These are phyloP conservation scores for Myotis brandtii DNA, from an alignment of 2,113 vertebrate species.

Conservation along the genomic window DNA sequence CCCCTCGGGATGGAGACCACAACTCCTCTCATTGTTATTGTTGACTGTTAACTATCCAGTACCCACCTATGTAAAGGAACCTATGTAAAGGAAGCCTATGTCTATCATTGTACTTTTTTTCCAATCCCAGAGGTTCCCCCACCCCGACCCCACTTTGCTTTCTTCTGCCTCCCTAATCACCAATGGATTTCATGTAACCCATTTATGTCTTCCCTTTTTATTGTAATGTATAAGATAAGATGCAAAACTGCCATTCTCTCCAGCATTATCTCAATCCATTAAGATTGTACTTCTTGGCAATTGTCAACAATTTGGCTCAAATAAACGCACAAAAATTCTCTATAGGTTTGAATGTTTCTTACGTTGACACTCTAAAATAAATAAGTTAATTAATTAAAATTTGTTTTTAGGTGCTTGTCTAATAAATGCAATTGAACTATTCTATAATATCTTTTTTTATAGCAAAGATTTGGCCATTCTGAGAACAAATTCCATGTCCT, in stretches of 20 bases:
- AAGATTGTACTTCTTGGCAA: neutral
- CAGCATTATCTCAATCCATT: neutral
- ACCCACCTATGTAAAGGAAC: neutral
- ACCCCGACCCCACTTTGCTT: neutral
- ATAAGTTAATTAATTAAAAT: constrained; percentile 40
- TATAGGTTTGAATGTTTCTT: neutral
- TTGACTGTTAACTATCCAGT: neutral
- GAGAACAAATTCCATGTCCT: neutral
- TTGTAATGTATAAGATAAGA: neutral
- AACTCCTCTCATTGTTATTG: neutral
- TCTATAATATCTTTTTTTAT: neutral
- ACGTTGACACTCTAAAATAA: neutral
- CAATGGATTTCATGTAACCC: neutral
- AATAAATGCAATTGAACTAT: neutral
- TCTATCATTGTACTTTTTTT: neutral
- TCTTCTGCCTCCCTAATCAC: neutral
- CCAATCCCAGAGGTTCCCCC: neutral
- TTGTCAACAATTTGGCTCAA: neutral
- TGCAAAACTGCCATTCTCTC: neutral
- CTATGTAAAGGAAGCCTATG: neutral
- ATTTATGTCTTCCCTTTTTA: neutral
- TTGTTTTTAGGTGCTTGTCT: neutral
- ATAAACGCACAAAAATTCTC: neutral
- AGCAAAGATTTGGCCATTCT: neutral
- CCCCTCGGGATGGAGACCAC: no score